A percentile compares a stretch with the other conserved stretches of the same genome.
Evolutionary conservation across 2,888 invertebrate species (phyloP).

Genomic region (Yponomeuta plumbellus): DNA sequence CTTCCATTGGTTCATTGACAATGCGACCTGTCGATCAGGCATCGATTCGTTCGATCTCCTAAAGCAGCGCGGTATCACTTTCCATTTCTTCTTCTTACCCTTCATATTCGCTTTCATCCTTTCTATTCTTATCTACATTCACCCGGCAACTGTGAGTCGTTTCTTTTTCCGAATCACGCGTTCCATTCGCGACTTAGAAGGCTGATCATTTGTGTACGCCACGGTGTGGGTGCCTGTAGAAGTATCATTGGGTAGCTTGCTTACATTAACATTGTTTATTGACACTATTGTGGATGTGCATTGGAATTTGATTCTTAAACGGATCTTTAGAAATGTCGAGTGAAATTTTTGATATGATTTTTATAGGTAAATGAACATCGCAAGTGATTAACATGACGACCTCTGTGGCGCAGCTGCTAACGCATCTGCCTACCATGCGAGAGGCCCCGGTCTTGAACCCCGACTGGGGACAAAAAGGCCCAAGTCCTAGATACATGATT

Average conservation of each 20-base stretch:
- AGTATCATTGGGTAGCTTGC: conserved; percentile 24
- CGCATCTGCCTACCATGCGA: no score
- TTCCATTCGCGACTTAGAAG: conserved; percentile 28
- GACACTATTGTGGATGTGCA: background rate
- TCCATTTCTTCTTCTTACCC: conserved; percentile 19
- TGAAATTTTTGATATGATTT: no score
- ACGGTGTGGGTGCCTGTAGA: conserved; percentile 30
- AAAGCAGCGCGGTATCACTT: conserved; percentile 10
- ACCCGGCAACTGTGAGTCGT: conserved; percentile 32
- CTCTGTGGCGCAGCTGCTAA: no score
- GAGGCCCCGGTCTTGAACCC: no score
- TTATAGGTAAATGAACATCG: no score
- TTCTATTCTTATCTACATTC: conserved; percentile 33
- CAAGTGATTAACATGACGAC: no score
- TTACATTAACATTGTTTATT: background rate
- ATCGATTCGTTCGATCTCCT: background rate
- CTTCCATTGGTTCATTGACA: background rate
- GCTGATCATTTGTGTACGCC: conserved; percentile 23
- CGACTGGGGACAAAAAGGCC: no score
- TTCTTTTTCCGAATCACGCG: conserved; percentile 36
- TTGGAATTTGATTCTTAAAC: no score
- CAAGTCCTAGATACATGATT: no score
- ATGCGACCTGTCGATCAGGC: background rate
- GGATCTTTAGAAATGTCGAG: no score
- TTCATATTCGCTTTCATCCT: conserved; percentile 28